Base-by-base conservation (phyloP, 2,113 vertebrate genomes). In the Chionis minor region DNA sequence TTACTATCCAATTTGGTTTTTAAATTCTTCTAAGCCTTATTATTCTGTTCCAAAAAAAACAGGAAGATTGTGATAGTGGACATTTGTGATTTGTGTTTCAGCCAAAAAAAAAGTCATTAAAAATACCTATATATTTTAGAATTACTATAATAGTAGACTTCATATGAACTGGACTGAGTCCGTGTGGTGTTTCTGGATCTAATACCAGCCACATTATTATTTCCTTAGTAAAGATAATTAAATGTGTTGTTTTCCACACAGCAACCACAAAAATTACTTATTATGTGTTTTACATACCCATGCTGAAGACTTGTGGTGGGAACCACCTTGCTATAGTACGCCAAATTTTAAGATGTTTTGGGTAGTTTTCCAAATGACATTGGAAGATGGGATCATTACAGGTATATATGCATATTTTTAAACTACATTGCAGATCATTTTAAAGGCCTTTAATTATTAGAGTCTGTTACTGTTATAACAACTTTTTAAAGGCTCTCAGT, bases 381-480 rank as follows among this genome's bases (percentile, higher is more conserved):
- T 73, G 32, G 22, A 77, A 78, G 45, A 35, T 0, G 0, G 3
- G 7, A 6, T 80, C n/a, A 49, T 8, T 58, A n/a, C 14, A 80
- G 33, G 58, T 26, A 49, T 10, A 45, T 7, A 13, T 12, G 44
- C 8, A 4, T 32, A 5, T 12, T 35, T 84, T 77, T 35, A 35
- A 94, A 90, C 17, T 73, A 33, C 4, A 8, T 5, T 45, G 10
- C 32, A 66, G 28, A 52, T 33, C 30, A 40, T 80, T 90, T 75
- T 44, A 86, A 82, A 80, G 9, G 16, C 17, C 16, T 65, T 77
- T 54, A 55, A 55, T 4, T 38, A n/a, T 66, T 70, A 66, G 14
- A 71, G 8, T 40, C 40, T 71, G 5, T 32, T 44, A 69, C 26
- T 42, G 8, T 42, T 49, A 16, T 1, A 63, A 40, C 5, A 58